A percentile compares a stretch with the other conserved stretches of the same genome.
These are phyloP conservation scores for Tauraco hartlaubi DNA, from an alignment of 2,797 vertebrate genomes.

Conservation along the genomic window DNA sequence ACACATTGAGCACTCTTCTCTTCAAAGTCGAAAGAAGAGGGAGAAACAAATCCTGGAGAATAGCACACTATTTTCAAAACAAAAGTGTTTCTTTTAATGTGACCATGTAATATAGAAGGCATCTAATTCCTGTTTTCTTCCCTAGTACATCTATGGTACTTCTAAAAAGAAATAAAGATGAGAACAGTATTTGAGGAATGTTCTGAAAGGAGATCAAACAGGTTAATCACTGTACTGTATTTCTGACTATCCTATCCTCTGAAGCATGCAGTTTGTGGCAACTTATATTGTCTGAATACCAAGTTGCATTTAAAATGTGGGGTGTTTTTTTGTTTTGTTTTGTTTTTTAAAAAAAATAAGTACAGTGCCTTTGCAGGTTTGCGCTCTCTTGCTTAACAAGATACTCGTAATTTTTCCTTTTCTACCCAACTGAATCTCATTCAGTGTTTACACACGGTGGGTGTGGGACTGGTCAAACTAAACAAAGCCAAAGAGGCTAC, in stretches of 20 bases:
- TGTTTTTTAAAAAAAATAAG: background rate
- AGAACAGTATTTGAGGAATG: slow-evolving; percentile 16
- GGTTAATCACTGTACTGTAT: background rate
- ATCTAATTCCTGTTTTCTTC: background rate
- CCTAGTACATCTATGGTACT: background rate
- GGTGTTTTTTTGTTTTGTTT: background rate
- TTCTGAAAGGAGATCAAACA: slow-evolving; percentile 11
- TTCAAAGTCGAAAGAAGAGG: background rate
- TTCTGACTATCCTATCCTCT: background rate
- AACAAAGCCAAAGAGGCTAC: slow-evolving; percentile 16
- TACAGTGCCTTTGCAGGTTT: background rate
- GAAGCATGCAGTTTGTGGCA: background rate
- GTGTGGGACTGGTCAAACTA: slow-evolving; percentile 9
- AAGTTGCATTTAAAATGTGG: background rate
- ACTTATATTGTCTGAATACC: background rate
- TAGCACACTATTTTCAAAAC: background rate
- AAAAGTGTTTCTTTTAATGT: background rate
- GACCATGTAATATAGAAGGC: background rate
- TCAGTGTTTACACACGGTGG: slow-evolving; percentile 20
- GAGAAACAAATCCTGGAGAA: background rate
- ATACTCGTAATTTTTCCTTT: background rate
- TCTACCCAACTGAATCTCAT: background rate
- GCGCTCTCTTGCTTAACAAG: background rate
- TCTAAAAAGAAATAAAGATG: slow-evolving; percentile 6
- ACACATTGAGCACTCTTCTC: background rate